A percentile compares a stretch with the other conserved stretches of the same genome.
These are phyloP conservation scores for Anableps anableps DNA, from an alignment of 2,797 vertebrate species.

Conservation along the genomic window DNA sequence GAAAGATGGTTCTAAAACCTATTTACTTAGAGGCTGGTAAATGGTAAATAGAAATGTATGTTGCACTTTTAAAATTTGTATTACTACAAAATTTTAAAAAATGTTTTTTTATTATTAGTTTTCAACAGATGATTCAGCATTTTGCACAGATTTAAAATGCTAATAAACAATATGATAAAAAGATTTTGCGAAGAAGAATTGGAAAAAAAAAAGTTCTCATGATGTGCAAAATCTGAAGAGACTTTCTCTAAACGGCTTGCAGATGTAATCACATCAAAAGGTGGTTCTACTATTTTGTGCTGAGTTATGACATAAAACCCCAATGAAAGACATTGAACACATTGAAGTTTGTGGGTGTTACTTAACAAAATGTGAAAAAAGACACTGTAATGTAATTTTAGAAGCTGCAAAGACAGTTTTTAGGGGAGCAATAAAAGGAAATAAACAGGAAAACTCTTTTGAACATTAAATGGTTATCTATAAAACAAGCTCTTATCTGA, in stretches of 20 bases:
- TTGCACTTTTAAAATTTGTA: not conserved
- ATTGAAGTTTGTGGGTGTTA: not conserved
- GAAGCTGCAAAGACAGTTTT: constrained; percentile 21
- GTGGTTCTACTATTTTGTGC: not conserved
- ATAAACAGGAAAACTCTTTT: constrained; percentile 34
- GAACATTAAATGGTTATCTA: constrained; percentile 19
- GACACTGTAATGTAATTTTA: not conserved
- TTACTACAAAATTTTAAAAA: not conserved
- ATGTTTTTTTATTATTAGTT: not conserved
- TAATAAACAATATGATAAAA: not conserved
- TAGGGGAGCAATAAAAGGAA: constrained; percentile 20
- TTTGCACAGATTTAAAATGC: not conserved
- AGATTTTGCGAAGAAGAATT: not conserved
- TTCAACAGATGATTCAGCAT: not conserved
- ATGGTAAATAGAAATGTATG: not conserved
- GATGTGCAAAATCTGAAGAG: too few species aligned
- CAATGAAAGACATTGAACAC: not conserved
- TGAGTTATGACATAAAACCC: not conserved
- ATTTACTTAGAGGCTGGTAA: not conserved
- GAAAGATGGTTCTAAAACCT: not conserved
- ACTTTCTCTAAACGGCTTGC: not conserved
- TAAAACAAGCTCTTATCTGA: constrained; percentile 21
- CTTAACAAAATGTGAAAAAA: not conserved
- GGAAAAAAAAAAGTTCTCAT: not conserved
- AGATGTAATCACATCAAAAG: not conserved